Conservation (phyloP, 2,113 vertebrate species). For the Tichodroma muraria region DNA sequence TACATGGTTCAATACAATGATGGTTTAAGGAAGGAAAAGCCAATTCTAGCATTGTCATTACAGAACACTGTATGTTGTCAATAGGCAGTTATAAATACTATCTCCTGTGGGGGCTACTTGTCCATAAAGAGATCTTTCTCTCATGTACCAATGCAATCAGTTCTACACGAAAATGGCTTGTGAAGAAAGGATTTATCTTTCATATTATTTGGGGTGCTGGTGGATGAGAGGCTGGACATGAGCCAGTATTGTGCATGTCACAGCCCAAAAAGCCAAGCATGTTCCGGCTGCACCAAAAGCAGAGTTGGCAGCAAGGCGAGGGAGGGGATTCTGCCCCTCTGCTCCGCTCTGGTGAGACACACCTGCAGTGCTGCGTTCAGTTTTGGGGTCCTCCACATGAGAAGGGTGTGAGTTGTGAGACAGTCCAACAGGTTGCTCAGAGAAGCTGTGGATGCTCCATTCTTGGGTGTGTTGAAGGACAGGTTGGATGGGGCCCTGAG, state of each 20-base stretch:
- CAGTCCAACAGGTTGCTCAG: background rate
- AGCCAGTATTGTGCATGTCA: background rate
- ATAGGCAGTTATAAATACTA: conserved; percentile 60
- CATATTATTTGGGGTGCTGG: background rate
- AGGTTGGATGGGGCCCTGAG: background rate
- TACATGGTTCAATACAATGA: conserved; percentile 71
- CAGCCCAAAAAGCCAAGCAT: background rate
- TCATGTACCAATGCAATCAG: background rate
- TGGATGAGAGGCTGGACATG: background rate
- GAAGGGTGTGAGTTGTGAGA: background rate
- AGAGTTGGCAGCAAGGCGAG: background rate
- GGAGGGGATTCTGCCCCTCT: background rate
- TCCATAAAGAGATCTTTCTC: conserved; percentile 21
- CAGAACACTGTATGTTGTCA: conserved; percentile 25
- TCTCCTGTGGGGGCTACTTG: conserved; percentile 39
- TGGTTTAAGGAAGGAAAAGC: conserved; percentile 69
- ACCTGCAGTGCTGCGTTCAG: background rate
- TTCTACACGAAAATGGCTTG: conserved; percentile 5
- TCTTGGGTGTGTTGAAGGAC: background rate
- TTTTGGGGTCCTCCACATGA: background rate
- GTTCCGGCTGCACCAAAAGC: background rate
- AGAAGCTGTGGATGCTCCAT: too few species aligned
- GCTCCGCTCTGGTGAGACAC: background rate
- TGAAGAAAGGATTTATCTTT: conserved; percentile 26
- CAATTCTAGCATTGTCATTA: conserved; percentile 66